Base-by-base conservation (phyloP, 2,113 vertebrate species). In the Cyprinodon variegatus region DNA sequence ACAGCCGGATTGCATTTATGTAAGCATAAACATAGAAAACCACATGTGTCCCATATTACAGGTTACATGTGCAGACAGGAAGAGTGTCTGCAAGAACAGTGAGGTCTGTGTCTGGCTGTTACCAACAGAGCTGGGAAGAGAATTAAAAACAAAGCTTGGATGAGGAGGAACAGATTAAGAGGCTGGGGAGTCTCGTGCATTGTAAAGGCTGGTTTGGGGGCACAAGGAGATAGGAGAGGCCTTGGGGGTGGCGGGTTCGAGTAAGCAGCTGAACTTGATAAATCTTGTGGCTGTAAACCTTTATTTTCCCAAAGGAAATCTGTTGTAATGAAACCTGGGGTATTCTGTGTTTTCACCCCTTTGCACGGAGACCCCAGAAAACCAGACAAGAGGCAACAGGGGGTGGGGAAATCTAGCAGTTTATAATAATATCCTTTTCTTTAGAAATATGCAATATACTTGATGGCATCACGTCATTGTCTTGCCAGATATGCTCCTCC, bases 311-410 rank as follows among this genome's bases (percentile, higher is more conserved):
- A 11, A 76, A 79, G 83, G 65, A 88, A 79, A 82, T 85, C 48
- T 83, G 72, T 69, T 64, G 82, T 92, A 90, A 90, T 80, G 82
- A 76, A 90, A 90, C 50, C 46, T 59, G 68, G 87, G 89, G 82
- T 85, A 84, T 83, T 88, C 87, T 91, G 57, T 87, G 80, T 90
- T 85, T 88, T 64, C 76, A 79, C 77, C 71, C 68, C 61, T 85
- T 81, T 29, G 75, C 89, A 87, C 62, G 70, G 83, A 88, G 88
- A 39, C 84, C 83, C 77, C 68, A 67, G 29, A 65, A 84, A 77
- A 79, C 68, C 71, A 73, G 68, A 76, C 57, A 15, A 38, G 62
- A 83, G 53, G 39, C 70, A 83, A 62, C 72, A 78, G 64, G 76
- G 68, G 68, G 78, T 59, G 17, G 2, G 74, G 83, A 81, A 84